Evolutionary conservation across 2,888 invertebrate species (phyloP).

Genomic region (Troglohyphantes excavatus): DNA sequence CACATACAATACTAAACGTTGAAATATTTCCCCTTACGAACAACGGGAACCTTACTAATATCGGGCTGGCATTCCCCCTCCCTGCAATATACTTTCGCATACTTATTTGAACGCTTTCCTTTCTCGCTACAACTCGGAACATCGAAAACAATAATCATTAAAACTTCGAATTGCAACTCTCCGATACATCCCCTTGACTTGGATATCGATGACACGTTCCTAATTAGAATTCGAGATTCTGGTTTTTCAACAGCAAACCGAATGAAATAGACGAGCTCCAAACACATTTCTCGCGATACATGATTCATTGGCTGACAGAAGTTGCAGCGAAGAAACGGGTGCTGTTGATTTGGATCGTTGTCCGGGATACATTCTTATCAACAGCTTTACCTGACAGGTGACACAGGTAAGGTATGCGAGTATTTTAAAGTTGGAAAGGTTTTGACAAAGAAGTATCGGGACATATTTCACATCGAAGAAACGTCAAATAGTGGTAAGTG

Average conservation of each 20-base stretch:
- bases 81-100: no score
- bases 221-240: constrained; percentile 6
- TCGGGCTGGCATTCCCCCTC: no score
- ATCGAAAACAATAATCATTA: neutral
- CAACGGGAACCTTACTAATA: no score
- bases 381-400: neutral
- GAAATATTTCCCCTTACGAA: no score
- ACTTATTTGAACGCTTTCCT: no score
- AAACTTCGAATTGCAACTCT: neutral
- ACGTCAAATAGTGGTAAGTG: neutral
- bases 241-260: neutral
- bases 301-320: neutral
- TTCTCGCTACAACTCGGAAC: neutral
- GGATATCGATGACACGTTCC: neutral
- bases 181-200: constrained; percentile 1
- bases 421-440: neutral
- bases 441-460: neutral
- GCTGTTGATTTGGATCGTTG: neutral
- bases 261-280: neutral
- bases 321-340: neutral
- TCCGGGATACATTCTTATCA: neutral
- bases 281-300: neutral
- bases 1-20: no score
- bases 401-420: neutral
- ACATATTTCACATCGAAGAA: neutral